phyloP scores from a whole-genome alignment of 2,888 invertebrate genomes.

The Macropis europaea region DNA sequence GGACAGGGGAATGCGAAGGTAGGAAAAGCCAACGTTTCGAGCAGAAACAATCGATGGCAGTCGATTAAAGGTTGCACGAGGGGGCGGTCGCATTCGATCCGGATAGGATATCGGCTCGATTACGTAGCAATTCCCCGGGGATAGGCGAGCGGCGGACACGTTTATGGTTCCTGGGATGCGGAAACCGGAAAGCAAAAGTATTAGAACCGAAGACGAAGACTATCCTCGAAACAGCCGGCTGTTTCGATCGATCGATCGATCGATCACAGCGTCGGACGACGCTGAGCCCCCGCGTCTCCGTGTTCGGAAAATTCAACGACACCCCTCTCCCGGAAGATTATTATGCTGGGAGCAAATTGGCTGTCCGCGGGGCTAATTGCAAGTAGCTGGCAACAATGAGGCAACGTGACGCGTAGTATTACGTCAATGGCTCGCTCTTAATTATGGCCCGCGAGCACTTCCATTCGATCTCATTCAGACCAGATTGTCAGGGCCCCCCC shows the following conservation, averaged over 20 bases:
- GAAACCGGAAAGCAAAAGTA: slow-evolving; percentile 27
- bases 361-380: slow-evolving; percentile 55
- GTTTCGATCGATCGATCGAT: slow-evolving; percentile 7
- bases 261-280: background rate
- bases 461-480: slow-evolving; percentile 47
- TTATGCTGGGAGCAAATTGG: slow-evolving; percentile 43
- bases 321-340: background rate
- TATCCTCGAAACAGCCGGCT: background rate
- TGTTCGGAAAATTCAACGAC: slow-evolving; percentile 16
- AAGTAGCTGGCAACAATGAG: slow-evolving; percentile 50
- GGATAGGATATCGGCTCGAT: slow-evolving; percentile 54
- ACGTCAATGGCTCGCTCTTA: slow-evolving; percentile 55
- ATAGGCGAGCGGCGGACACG: slow-evolving; percentile 14
- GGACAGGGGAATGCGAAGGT: too few species aligned
- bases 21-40: slow-evolving; percentile 18
- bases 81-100: slow-evolving; percentile 24
- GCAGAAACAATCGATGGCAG: slow-evolving; percentile 43
- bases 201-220: slow-evolving; percentile 4
- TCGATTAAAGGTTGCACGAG: slow-evolving; percentile 34
- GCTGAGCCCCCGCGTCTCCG: too few species aligned
- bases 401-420: slow-evolving; percentile 31
- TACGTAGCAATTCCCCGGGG: slow-evolving; percentile 48
- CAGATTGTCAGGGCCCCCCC: slow-evolving; percentile 36
- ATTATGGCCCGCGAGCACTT: slow-evolving; percentile 50
- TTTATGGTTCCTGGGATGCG: slow-evolving; percentile 37